Evolutionary conservation across 2,888 invertebrate genomes (phyloP).

Genomic region (Aphidius colemani): DNA sequence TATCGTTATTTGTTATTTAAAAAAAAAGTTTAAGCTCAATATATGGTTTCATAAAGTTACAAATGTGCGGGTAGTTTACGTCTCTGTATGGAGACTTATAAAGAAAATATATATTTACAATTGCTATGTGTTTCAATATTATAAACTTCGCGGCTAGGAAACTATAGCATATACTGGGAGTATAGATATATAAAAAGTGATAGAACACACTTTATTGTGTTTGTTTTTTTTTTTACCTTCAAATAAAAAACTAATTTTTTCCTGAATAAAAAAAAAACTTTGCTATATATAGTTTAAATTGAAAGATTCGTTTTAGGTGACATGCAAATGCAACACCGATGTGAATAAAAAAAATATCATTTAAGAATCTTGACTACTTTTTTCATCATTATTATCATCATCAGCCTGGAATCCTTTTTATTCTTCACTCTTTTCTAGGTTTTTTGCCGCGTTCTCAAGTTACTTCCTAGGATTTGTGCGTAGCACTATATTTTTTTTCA

Average conservation of each 20-base stretch:
- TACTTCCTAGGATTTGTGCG: constrained; percentile 24
- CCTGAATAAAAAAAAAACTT: background rate
- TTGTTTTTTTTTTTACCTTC: background rate
- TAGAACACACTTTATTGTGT: background rate
- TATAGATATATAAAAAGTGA: too few relatives aligned
- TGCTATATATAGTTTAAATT: background rate
- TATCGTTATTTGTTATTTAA: constrained; percentile 30
- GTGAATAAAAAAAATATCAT: too few relatives aligned
- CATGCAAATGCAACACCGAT: too few relatives aligned
- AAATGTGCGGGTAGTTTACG: constrained; percentile 11
- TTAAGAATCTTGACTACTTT: background rate
- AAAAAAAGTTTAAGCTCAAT: constrained; percentile 21
- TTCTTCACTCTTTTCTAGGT: constrained; percentile 33
- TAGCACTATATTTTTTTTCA: background rate
- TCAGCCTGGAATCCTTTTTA: constrained; percentile 7
- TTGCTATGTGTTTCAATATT: background rate
- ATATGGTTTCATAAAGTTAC: constrained; percentile 31
- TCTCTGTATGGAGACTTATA: background rate
- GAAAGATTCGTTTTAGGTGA: too few relatives aligned
- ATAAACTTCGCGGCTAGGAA: too few relatives aligned
- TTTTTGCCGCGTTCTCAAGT: constrained; percentile 30
- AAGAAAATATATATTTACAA: background rate
- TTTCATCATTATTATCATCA: constrained; percentile 13
- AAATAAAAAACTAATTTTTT: background rate
- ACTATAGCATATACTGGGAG: too few relatives aligned